A percentile compares a stretch with the other conserved stretches of the same genome.
phyloP scores from a whole-genome alignment of 1,140 invertebrate species.

The Drosophila seguyi region DNA sequence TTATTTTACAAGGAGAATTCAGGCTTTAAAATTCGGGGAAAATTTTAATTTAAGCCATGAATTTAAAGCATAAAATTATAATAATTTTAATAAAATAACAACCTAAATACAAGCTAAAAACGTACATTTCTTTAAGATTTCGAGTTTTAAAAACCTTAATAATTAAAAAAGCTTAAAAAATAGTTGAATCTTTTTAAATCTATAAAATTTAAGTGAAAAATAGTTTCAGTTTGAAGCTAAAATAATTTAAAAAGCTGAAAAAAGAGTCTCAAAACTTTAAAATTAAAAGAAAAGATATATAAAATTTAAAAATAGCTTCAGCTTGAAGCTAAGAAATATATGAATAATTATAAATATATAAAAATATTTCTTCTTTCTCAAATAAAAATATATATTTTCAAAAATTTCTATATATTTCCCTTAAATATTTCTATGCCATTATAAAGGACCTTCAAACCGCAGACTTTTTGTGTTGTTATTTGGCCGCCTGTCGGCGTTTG shows the following conservation, averaged over 20 bases:
- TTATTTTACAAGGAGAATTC: neutral
- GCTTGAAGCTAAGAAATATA: too few relatives aligned
- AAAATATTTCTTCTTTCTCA: neutral
- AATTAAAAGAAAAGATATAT: too few relatives aligned
- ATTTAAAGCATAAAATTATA: too few relatives aligned
- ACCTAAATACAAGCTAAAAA: too few relatives aligned
- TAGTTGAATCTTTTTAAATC: neutral
- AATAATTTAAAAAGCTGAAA: too few relatives aligned
- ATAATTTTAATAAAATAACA: too few relatives aligned
- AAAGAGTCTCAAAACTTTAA: too few relatives aligned
- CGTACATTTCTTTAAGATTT: neutral
- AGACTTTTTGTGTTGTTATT: slow-evolving; percentile 1
- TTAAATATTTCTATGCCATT: neutral
- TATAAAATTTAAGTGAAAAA: neutral
- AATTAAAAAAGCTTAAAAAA: too few relatives aligned
- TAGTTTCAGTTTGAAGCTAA: neutral
- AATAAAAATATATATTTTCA: neutral
- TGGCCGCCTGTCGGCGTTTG: slow-evolving; percentile 6
- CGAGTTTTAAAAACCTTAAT: too few relatives aligned
- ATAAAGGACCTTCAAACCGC: slow-evolving; percentile 1
- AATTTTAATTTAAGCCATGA: neutral
- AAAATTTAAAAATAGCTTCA: too few relatives aligned
- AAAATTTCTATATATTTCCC: too few relatives aligned
- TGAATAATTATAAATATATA: too few relatives aligned
- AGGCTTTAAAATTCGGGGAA: neutral